These are phyloP conservation scores for Phyllostomus hastatus DNA, from an alignment of 2,113 vertebrate genomes.

Conservation along the genomic window DNA sequence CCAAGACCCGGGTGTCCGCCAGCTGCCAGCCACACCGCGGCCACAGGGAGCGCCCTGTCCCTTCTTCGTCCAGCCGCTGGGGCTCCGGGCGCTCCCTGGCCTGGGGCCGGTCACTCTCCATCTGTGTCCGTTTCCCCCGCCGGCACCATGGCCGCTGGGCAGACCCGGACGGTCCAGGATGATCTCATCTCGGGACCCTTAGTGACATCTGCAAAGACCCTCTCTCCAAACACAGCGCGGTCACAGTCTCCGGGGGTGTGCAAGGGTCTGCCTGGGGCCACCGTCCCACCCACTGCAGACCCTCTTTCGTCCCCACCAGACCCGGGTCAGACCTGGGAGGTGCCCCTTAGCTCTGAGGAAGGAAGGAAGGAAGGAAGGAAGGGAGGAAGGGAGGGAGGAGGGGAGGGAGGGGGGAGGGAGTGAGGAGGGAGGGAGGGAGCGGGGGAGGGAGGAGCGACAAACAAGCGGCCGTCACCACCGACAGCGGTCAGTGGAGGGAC, in stretches of 20 bases:
- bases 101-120: accelerated
- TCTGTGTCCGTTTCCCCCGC: too few species aligned
- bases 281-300: background rate
- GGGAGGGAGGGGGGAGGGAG: too few species aligned
- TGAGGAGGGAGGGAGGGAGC: too few species aligned
- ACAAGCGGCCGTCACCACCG: background rate
- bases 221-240: background rate
- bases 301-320: background rate
- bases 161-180: too few species aligned
- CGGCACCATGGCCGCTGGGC: background rate
- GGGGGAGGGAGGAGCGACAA: too few species aligned
- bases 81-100: accelerated
- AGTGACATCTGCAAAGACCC: background rate
- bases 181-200: background rate
- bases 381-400: too few species aligned
- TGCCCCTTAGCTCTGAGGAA: background rate
- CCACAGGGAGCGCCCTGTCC: background rate
- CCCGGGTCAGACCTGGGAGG: too few species aligned
- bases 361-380: background rate
- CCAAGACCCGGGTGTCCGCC: background rate
- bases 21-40: background rate
- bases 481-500: background rate
- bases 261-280: accelerated
- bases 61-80: background rate
- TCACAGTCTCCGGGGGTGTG: background rate